Evolutionary conservation across 1,140 invertebrate genomes (phyloP).

Genomic region (Sipha flava): DNA sequence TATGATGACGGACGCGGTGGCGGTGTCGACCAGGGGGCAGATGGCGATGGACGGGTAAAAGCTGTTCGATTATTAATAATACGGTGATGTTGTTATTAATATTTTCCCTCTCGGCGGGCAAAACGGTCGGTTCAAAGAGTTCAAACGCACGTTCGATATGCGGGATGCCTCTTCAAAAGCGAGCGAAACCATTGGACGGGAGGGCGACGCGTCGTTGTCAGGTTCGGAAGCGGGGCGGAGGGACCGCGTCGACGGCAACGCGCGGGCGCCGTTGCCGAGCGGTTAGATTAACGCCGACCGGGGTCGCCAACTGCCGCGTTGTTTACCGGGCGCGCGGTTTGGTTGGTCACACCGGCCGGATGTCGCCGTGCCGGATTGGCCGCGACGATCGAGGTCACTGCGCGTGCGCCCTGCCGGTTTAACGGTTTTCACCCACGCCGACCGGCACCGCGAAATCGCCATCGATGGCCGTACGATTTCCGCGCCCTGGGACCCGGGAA

Average conservation of each 20-base stretch:
- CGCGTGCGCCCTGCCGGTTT: neutral
- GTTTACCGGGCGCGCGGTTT: neutral
- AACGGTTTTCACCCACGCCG: slow-evolving; percentile 30
- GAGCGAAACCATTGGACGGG: slow-evolving; percentile 1
- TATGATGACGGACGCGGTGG: too few species aligned
- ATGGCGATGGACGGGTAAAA: too few species aligned
- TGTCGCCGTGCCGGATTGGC: neutral
- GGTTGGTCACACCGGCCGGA: slow-evolving; percentile 2
- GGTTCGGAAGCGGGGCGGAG: too few species aligned
- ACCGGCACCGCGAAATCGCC: neutral
- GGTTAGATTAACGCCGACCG: neutral
- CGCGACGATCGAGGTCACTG: slow-evolving; percentile 24
- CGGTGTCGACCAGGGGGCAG: too few species aligned
- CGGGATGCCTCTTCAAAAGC: neutral
- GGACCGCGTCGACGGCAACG: neutral
- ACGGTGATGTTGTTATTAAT: too few species aligned
- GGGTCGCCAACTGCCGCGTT: neutral
- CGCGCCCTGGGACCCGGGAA: accelerated
- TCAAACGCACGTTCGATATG: too few species aligned
- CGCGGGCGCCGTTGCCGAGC: too few species aligned
- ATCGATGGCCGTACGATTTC: slow-evolving; percentile 1
- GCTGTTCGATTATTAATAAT: too few species aligned
- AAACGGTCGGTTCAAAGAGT: too few species aligned
- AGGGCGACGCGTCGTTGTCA: too few species aligned
- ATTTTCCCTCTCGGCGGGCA: too few species aligned